Evolutionary conservation across 2,797 vertebrate genomes (phyloP).

Genomic region (Scomberomorus guttatus): DNA sequence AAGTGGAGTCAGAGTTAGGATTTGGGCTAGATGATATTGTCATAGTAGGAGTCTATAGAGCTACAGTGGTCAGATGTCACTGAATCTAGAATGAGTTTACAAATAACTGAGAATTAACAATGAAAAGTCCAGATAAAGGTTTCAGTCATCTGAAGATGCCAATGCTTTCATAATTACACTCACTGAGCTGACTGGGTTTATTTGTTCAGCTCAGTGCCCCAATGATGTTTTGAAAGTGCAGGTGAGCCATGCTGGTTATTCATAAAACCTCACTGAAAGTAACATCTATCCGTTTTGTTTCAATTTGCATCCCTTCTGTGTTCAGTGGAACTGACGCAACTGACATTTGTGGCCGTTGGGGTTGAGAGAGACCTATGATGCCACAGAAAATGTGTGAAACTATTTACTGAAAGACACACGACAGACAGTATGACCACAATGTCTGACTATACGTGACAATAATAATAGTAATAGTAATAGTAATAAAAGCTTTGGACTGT

Average conservation of each 20-base stretch:
- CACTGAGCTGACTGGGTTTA: neutral
- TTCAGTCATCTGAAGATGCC: neutral
- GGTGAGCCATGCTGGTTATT: neutral
- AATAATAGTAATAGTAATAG: too few relatives aligned
- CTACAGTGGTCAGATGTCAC: neutral
- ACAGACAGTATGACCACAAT: neutral
- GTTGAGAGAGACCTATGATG: constrained; percentile 45
- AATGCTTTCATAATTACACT: neutral
- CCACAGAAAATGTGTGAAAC: neutral
- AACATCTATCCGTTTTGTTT: constrained; percentile 25
- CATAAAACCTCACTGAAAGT: constrained; percentile 33
- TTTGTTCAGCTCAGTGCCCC: neutral
- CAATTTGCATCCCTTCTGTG: neutral
- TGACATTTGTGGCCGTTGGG: constrained; percentile 44
- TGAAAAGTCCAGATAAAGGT: neutral
- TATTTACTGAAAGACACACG: neutral
- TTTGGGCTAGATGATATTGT: neutral
- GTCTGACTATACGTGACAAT: neutral
- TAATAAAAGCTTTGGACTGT: neutral
- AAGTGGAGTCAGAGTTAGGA: neutral
- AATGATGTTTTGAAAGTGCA: constrained; percentile 1
- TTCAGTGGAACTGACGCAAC: neutral
- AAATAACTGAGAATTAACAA: neutral
- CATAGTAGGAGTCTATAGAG: neutral
- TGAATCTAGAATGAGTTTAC: neutral